Evolutionary conservation across 2,113 vertebrate species (phyloP).

Genomic region (Dinomys branickii): DNA sequence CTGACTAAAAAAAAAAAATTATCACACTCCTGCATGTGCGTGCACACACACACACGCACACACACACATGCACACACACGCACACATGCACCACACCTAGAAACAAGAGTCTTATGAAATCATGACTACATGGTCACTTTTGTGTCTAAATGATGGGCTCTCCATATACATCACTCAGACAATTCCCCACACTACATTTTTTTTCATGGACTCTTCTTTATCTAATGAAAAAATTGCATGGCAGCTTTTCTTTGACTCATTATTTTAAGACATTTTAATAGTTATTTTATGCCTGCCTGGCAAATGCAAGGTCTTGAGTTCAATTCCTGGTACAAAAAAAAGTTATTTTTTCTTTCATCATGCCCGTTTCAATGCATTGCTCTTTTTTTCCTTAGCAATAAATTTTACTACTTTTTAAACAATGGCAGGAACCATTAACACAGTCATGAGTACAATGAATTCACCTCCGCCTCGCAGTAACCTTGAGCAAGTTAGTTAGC

Average conservation of each 20-base stretch:
- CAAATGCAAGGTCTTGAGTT: no score
- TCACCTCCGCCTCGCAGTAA: neutral
- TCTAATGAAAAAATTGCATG: neutral
- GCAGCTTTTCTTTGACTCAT: neutral
- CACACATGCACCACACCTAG: neutral
- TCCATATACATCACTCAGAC: neutral
- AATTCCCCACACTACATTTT: neutral
- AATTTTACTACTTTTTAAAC: neutral
- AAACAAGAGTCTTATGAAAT: neutral
- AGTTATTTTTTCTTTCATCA: neutral
- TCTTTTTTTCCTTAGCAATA: neutral
- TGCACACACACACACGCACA: neutral
- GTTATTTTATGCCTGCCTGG: neutral
- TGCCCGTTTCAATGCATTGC: fast-evolving
- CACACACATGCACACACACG: no score
- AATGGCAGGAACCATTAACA: neutral
- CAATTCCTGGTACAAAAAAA: no score
- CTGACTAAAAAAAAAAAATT: neutral
- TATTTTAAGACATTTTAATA: neutral
- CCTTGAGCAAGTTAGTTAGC: neutral
- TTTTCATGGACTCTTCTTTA: neutral
- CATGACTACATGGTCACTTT: neutral
- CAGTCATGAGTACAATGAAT: neutral
- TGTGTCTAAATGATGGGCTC: neutral
- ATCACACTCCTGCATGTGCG: neutral